Evolutionary conservation across 92 coral and sea anemone genomes (phyloP).

Genomic region (Porites evermanni): DNA sequence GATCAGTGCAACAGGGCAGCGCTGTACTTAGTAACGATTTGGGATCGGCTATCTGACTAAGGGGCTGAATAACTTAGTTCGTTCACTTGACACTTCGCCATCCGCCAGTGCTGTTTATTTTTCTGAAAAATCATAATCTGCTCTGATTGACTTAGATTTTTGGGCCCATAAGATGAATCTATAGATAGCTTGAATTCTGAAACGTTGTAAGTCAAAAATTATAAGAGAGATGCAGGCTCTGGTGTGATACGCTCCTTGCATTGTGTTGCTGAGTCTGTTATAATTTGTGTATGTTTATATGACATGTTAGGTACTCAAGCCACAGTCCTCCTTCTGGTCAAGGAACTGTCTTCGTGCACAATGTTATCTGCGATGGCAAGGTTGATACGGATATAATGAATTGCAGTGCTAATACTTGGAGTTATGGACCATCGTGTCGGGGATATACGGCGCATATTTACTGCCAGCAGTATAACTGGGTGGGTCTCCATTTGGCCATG

Average conservation of each 20-base stretch:
- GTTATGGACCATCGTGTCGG: slow-evolving; percentile 39
- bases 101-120: background rate
- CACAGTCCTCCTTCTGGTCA: background rate
- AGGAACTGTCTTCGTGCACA: slow-evolving; percentile 42
- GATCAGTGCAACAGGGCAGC: slow-evolving; percentile 1
- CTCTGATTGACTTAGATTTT: background rate
- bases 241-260: no score
- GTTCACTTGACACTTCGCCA: background rate
- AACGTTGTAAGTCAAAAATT: no score
- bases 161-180: background rate
- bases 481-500: slow-evolving; percentile 68
- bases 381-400: slow-evolving; percentile 52
- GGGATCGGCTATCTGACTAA: background rate
- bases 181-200: background rate
- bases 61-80: background rate
- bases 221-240: no score
- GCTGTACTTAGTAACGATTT: background rate
- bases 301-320: background rate
- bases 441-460: slow-evolving; percentile 32
- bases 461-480: slow-evolving; percentile 68
- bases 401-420: slow-evolving; percentile 57
- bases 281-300: background rate
- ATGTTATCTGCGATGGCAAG: slow-evolving; percentile 45
- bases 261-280: no score
- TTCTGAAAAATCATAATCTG: background rate